Conservation (phyloP, 2,888 invertebrate genomes). For the Drosophila subsilvestris region DNA sequence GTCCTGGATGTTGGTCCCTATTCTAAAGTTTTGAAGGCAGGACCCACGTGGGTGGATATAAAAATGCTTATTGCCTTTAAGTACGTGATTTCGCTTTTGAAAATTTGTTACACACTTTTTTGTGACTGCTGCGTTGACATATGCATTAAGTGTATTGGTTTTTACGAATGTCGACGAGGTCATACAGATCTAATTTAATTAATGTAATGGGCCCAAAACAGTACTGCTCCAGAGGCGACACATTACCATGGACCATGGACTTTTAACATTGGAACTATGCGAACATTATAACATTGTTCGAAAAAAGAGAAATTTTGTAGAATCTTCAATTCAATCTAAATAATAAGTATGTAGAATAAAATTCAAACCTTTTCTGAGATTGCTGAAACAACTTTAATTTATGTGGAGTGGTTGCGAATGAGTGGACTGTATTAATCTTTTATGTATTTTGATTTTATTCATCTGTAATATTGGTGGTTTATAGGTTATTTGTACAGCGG, state of each 20-base stretch:
- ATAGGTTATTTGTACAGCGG: too few relatives aligned
- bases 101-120: constrained; percentile 33
- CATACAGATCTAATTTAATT: constrained; percentile 67
- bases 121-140: constrained; percentile 36
- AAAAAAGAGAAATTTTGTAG: not conserved
- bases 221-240: constrained; percentile 30
- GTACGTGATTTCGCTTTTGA: constrained; percentile 69
- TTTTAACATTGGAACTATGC: not conserved
- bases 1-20: constrained; percentile 16
- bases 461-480: too few relatives aligned
- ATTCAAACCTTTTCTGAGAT: constrained; percentile 3
- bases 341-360: too few relatives aligned
- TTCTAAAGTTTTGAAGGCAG: constrained; percentile 52
- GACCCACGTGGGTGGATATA: constrained; percentile 49
- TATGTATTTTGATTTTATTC: too few relatives aligned
- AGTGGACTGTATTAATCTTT: too few relatives aligned
- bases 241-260: constrained; percentile 28
- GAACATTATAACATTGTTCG: too few relatives aligned
- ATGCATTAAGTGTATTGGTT: constrained; percentile 70
- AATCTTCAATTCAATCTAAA: not conserved
- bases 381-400: too few relatives aligned
- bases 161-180: constrained; percentile 59
- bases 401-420: too few relatives aligned
- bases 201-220: constrained; percentile 60
- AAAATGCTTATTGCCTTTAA: constrained; percentile 77